Base-by-base conservation (phyloP, 2,113 vertebrate genomes). In the Psittacus erithacus region DNA sequence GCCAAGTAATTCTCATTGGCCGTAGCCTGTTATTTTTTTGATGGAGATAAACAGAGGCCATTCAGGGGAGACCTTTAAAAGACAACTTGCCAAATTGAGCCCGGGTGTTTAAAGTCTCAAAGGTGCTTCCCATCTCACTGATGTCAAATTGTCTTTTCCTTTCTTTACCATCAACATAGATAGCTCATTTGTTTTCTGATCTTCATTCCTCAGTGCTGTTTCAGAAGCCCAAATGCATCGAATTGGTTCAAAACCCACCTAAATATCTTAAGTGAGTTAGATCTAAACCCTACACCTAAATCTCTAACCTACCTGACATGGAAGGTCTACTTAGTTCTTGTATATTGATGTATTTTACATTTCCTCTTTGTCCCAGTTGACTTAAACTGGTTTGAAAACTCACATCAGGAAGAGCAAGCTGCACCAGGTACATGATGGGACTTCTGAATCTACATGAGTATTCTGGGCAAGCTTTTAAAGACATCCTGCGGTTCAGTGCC, bases 341-440 rank as follows among this genome's bases (percentile, higher is more conserved):
- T 53, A 5, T 62, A 6, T 57, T 57, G 47, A 35, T 44, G 11
- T 50, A 9, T n/a, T 82, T 67, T 38, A 11, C 18, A 27, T 38
- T 55, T 57, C n/a, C 4, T 53, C 24, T 59, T 65, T 43, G 6
- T 55, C 46, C 43, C 19, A 9, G 24, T 25, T 83, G 63, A n/a
- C 22, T 2, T 44, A 33, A 50, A 8, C 11, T 50, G 62, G 8
- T 24, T 55, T 84, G 50, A 38, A 73, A 23, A 27, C 55, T 79
- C 20, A 0, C 2, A 10, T 35, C 44, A 33, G 70, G 82, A 35
- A 1, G 29, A 60, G 33, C 5, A 8, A 71, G 22, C n/a, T 88
- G 49, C 33, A 31, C 60, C 18, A 11, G 70, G 50, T 6, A 7
- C 0, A 2, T n/a, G 31, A 8, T 1, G 59, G 79, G 20, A 4